Evolutionary conservation across 2,113 vertebrate species (phyloP).

Genomic region (Otocyon megalotis): DNA sequence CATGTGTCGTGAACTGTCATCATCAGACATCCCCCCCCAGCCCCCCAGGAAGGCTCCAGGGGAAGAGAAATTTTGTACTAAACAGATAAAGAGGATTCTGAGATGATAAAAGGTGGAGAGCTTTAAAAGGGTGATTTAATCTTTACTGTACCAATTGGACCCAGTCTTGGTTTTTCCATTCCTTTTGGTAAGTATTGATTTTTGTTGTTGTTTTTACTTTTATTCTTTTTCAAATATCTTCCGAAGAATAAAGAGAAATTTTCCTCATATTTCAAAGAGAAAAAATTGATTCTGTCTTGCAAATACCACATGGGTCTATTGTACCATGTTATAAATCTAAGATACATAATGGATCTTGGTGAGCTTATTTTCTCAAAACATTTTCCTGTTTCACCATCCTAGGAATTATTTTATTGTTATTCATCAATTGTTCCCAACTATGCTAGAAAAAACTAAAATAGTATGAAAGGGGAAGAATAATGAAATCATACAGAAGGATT

Average conservation of each 20-base stretch:
- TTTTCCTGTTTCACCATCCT: constrained; percentile 38
- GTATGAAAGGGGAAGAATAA: background rate
- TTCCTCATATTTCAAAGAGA: constrained; percentile 2
- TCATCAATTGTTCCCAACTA: background rate
- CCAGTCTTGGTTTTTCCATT: background rate
- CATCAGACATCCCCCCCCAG: background rate
- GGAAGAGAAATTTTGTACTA: background rate
- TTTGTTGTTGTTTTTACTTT: constrained; percentile 5
- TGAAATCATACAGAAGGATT: background rate
- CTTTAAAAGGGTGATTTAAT: background rate
- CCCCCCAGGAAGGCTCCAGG: background rate
- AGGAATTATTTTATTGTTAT: constrained; percentile 34
- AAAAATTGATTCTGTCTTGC: background rate
- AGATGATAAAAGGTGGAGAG: background rate
- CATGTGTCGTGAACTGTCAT: background rate
- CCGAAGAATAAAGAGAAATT: background rate
- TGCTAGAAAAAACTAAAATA: constrained; percentile 13
- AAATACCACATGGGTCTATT: background rate
- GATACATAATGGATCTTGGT: constrained; percentile 1
- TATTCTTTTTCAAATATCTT: background rate
- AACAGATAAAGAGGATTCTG: background rate
- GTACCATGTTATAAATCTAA: background rate
- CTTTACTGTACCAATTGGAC: background rate
- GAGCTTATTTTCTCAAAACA: constrained; percentile 18
- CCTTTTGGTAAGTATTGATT: background rate